Evolutionary conservation across 2,797 vertebrate genomes (phyloP).

Genomic region (Galaxias olidus): DNA sequence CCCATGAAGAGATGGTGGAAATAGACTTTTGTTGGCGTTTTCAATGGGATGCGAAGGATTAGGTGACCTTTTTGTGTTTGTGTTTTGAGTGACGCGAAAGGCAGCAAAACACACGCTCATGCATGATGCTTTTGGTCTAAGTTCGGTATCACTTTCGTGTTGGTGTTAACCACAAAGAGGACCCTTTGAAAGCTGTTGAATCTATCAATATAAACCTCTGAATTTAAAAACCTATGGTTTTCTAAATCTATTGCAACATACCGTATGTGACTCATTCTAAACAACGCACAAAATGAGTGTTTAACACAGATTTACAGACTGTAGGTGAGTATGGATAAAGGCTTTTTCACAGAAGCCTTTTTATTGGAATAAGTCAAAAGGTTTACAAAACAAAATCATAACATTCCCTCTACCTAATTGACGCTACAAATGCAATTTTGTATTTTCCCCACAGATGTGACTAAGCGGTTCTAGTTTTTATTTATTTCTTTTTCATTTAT

Average conservation of each 20-base stretch:
- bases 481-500: constrained; percentile 37
- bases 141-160: constrained; percentile 4
- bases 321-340: neutral
- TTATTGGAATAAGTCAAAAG: constrained; percentile 29
- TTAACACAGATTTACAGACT: constrained; percentile 6
- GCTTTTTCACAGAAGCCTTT: constrained; percentile 36
- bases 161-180: neutral
- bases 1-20: neutral
- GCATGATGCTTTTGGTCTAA: constrained; percentile 30
- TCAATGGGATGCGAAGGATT: constrained; percentile 33
- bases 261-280: constrained; percentile 6
- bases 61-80: constrained; percentile 35
- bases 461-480: constrained; percentile 25
- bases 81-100: constrained; percentile 47
- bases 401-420: constrained; percentile 35
- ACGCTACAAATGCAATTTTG: constrained; percentile 14
- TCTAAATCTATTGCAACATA: constrained; percentile 2
- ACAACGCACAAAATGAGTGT: constrained; percentile 22
- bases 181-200: constrained; percentile 12
- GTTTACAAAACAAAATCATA: constrained; percentile 39
- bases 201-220: neutral
- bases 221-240: constrained; percentile 14
- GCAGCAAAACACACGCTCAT: constrained; percentile 21
- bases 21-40: constrained; percentile 24
- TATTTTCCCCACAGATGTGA: constrained; percentile 13